phyloP scores from a whole-genome alignment of 2,113 vertebrate genomes.

The Empidonax traillii region DNA sequence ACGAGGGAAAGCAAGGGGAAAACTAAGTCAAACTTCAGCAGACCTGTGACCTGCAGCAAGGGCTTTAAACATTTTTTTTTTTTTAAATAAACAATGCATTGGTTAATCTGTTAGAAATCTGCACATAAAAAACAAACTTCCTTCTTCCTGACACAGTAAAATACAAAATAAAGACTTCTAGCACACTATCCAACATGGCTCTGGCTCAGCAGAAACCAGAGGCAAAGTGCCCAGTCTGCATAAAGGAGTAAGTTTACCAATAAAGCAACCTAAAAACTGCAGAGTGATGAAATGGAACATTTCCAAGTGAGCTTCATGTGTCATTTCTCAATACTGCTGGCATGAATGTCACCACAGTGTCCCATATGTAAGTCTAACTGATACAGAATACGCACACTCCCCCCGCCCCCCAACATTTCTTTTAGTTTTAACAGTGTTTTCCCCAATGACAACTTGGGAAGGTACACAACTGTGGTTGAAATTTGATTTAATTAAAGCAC shows the following conservation, averaged over 20 bases:
- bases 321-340: neutral
- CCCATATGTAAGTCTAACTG: neutral
- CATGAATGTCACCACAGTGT: neutral
- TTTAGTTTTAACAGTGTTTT: neutral
- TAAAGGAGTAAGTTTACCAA: conserved; percentile 4
- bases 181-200: neutral
- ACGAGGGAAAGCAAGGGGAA: neutral
- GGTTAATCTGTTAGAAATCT: neutral
- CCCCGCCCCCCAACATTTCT: neutral
- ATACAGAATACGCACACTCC: neutral
- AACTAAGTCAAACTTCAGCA: neutral
- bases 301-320: neutral
- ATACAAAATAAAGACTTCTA: neutral
- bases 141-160: neutral
- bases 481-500: neutral
- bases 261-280: neutral
- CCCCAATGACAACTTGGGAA: neutral
- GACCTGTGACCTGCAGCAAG: neutral
- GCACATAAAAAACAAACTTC: neutral
- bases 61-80: neutral
- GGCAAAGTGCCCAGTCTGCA: neutral
- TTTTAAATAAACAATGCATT: neutral
- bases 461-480: neutral
- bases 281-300: neutral
- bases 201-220: neutral